Evolutionary conservation across 2,113 vertebrate genomes (phyloP).

Genomic region (Anoura caudifer): DNA sequence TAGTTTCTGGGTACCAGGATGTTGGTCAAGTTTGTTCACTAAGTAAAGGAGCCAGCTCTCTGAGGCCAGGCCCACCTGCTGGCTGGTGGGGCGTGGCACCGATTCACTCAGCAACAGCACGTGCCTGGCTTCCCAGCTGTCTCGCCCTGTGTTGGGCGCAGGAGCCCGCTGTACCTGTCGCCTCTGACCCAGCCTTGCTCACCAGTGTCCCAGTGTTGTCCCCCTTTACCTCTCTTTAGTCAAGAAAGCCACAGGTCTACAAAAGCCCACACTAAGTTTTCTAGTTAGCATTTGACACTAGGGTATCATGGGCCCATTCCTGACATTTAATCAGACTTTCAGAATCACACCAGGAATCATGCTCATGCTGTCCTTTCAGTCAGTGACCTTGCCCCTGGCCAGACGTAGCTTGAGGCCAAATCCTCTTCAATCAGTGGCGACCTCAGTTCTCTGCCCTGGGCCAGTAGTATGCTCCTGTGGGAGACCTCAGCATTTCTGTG

Average conservation of each 20-base stretch:
- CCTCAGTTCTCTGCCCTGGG: neutral
- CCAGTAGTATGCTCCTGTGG: too few relatives aligned
- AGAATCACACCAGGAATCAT: neutral
- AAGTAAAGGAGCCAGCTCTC: neutral
- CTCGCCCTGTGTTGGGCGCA: neutral
- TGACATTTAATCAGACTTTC: neutral
- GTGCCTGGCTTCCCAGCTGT: neutral
- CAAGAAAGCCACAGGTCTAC: neutral
- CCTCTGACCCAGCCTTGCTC: neutral
- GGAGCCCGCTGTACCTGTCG: neutral
- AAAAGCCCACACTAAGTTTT: neutral
- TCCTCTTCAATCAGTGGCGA: neutral
- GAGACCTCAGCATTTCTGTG: neutral
- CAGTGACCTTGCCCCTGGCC: neutral
- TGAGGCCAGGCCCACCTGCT: neutral
- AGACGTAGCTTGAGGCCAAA: neutral
- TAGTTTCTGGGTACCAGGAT: conserved; percentile 40
- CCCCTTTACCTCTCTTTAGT: neutral
- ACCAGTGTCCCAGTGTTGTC: neutral
- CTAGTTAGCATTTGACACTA: neutral
- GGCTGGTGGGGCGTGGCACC: neutral
- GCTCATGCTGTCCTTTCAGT: neutral
- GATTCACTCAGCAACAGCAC: neutral
- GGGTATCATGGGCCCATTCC: neutral
- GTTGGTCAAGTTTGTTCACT: neutral